Evolutionary conservation across 2,113 vertebrate species (phyloP).

Genomic region (Tachysurus fulvidraco): DNA sequence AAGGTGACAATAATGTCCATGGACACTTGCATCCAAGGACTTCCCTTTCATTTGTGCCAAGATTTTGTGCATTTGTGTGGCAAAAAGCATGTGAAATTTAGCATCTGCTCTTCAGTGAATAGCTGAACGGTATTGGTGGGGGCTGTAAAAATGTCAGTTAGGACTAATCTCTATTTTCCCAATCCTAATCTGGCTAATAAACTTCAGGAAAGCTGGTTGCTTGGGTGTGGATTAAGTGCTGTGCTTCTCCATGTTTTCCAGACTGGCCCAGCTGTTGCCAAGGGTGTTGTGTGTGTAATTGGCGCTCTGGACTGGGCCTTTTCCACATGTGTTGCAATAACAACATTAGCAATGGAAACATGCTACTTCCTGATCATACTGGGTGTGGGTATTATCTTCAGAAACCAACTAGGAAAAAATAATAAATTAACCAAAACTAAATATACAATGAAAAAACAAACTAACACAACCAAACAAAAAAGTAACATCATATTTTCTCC

Average conservation of each 20-base stretch:
- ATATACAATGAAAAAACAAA: neutral
- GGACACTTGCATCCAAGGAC: neutral
- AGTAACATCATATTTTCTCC: neutral
- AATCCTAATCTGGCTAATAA: neutral
- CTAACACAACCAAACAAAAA: neutral
- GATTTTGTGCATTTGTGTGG: conserved; percentile 38
- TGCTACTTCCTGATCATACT: conserved; percentile 18
- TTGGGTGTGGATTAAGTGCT: conserved; percentile 3
- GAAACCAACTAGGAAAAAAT: neutral
- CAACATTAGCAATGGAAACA: conserved; percentile 40
- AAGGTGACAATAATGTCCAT: conserved; percentile 6
- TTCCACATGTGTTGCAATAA: conserved; percentile 21
- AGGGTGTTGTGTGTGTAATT: conserved; percentile 10
- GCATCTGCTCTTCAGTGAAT: conserved; percentile 43
- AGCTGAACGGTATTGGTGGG: conserved; percentile 26
- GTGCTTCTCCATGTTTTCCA: conserved; percentile 2
- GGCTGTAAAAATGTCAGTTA: conserved; percentile 37
- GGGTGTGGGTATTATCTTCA: conserved; percentile 27
- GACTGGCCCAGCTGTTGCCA: conserved; percentile 17
- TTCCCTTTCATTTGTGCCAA: neutral
- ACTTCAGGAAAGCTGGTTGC: neutral
- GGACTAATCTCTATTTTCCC: neutral
- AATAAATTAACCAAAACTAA: neutral
- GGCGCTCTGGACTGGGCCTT: neutral
- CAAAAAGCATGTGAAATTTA: conserved; percentile 3